Base-by-base conservation (phyloP, 2,888 invertebrate species). In the Eupeodes luniger region DNA sequence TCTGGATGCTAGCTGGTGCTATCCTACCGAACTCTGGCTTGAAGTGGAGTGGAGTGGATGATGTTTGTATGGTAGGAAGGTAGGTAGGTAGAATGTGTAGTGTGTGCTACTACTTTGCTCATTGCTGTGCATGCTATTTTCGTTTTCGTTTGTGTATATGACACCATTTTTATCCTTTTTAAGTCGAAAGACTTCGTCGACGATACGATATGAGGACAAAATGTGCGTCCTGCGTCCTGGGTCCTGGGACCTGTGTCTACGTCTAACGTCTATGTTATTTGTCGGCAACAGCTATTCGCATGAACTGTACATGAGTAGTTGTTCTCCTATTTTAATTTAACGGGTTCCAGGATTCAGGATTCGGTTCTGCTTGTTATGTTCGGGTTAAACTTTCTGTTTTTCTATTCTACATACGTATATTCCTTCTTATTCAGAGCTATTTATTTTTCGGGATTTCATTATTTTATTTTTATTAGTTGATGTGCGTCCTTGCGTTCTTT, bases 111-210 rank as follows among this genome's bases (percentile, higher is more conserved):
- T 27, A 2, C 27, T 27, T 27, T 27, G 27, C 27, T 27, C 27
- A 27, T 27, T 79, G 53, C 64, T 61, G 84, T 72, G 84, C 80
- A 84, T 81, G 84, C 87, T 79, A 67, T 66, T 82, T 75, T 55
- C 76, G 64, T 59, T 81, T 74, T 61, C 69, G 72, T 69, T 81
- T 78, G 80, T 83, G 76, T 83, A 81, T 77, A 77, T 72, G 87
- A 87, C 79, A 87, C 87, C 83, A 74, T 87, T 87, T 87, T 80
- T 77, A 79, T 87, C 87, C 87, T 74, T 74, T 70, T 87, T 72
- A 67, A 69, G 84, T 64, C 49, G 67, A 36, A 55, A 51, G 51
- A 44, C 62, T 9, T 6, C 40, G 40, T 7, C 40, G 6, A 40
- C 6, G 40, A 40, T 40, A 9, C 5, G 40, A 9, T 27, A 40